Conservation (phyloP, 2,888 invertebrate species). For the Noctua janthina region DNA sequence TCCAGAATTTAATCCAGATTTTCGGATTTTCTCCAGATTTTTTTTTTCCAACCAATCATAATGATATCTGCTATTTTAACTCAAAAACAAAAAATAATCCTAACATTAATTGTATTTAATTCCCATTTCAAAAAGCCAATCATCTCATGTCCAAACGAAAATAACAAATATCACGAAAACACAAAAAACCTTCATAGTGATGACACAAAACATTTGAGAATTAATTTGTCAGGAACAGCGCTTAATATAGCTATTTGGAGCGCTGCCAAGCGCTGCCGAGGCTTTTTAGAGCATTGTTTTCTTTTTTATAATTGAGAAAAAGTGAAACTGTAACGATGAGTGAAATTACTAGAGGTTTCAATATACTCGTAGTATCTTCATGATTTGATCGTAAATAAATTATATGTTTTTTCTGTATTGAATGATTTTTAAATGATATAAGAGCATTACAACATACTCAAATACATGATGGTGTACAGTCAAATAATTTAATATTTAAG, state of each 20-base stretch:
- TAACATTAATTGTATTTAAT: neutral
- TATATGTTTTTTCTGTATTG: neutral
- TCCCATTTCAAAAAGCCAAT: neutral
- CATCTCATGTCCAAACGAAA: neutral
- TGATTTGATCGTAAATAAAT: neutral
- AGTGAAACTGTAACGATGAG: constrained; percentile 47
- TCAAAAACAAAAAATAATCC: neutral
- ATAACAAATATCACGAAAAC: constrained; percentile 12
- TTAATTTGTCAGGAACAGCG: constrained; percentile 66
- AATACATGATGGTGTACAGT: too few species aligned
- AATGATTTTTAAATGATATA: neutral
- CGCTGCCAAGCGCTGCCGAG: constrained; percentile 59
- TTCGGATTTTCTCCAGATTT: neutral
- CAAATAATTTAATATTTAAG: too few species aligned
- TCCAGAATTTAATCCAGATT: too few species aligned
- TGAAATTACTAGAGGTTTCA: constrained; percentile 27
- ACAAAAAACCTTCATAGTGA: constrained; percentile 43
- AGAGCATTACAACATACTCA: too few species aligned
- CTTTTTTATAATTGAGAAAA: constrained; percentile 64
- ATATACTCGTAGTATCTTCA: neutral
- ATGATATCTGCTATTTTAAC: neutral
- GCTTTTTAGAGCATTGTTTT: constrained; percentile 49
- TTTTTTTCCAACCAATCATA: neutral
- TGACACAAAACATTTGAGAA: constrained; percentile 61
- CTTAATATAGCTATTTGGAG: constrained; percentile 68